Conservation (phyloP, 1,140 invertebrate species). For the Nixonia krombeini region DNA sequence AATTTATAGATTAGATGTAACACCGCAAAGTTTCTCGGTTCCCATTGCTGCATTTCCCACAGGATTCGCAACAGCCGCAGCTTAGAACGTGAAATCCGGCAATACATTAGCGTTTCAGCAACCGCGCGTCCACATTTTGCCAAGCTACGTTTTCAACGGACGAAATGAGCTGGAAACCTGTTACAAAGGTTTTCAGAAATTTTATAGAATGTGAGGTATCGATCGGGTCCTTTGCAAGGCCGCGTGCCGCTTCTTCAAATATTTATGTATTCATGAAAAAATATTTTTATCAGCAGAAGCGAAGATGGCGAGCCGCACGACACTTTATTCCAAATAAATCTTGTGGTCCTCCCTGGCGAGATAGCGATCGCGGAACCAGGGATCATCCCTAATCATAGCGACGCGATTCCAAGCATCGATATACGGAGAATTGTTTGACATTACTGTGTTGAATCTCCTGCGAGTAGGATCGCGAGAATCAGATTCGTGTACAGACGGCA, state of each 20-base stretch:
- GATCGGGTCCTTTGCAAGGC: too few relatives aligned
- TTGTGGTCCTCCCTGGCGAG: constrained; percentile 13
- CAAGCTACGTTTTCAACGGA: constrained; percentile 30
- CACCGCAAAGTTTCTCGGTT: constrained; percentile 45
- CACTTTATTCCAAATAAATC: too few relatives aligned
- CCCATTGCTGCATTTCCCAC: constrained; percentile 46
- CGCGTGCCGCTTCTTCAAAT: too few relatives aligned
- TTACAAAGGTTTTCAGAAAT: constrained; percentile 21
- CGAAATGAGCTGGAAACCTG: constrained; percentile 17
- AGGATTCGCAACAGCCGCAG: constrained; percentile 47
- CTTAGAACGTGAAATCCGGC: constrained; percentile 50
- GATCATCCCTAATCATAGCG: constrained; percentile 40
- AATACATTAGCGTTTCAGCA: constrained; percentile 49
- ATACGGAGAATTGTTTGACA: constrained; percentile 44
- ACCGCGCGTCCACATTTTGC: constrained; percentile 46
- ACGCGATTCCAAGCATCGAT: constrained; percentile 36
- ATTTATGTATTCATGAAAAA: neutral
- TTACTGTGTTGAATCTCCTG: constrained; percentile 45
- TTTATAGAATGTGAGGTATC: too few relatives aligned
- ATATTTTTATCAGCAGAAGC: too few relatives aligned
- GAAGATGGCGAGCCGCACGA: too few relatives aligned
- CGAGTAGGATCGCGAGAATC: constrained; percentile 64
- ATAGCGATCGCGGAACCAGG: constrained; percentile 26
- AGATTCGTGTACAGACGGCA: constrained; percentile 65
- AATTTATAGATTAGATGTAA: constrained; percentile 52